Percentiles rank a stretch among this genome's conserved stretches.
phyloP scores from a whole-genome alignment of 2,888 invertebrate genomes.

The Cataglyphis altisquamis region DNA sequence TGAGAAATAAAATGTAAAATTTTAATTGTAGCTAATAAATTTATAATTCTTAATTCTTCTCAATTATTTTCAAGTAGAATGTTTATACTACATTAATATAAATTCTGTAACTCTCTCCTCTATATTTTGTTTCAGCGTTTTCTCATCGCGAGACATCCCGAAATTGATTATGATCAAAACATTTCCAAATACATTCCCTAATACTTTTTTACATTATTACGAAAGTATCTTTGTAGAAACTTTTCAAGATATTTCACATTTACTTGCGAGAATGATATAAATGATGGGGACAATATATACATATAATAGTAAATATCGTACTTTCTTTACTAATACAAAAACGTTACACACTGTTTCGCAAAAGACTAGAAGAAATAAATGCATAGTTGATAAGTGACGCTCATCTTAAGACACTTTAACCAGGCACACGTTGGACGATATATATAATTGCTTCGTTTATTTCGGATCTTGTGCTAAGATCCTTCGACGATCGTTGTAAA shows the following conservation, averaged over 20 bases:
- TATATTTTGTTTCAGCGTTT: conserved; percentile 51
- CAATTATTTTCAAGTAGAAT: neutral
- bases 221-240: conserved; percentile 30
- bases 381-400: conserved; percentile 76
- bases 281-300: conserved; percentile 58
- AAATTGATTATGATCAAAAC: conserved; percentile 23
- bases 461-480: neutral
- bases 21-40: conserved; percentile 20
- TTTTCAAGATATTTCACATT: conserved; percentile 17
- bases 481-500: neutral
- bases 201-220: conserved; percentile 1
- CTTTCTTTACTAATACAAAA: conserved; percentile 85
- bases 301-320: conserved; percentile 83
- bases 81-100: neutral
- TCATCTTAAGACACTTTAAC: conserved; percentile 65
- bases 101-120: conserved; percentile 27
- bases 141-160: neutral
- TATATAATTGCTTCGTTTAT: conserved; percentile 29
- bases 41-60: conserved; percentile 11
- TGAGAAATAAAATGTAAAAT: conserved; percentile 16
- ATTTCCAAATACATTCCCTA: conserved; percentile 13
- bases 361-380: conserved; percentile 79
- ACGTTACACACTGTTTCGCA: conserved; percentile 80
- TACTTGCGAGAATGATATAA: neutral
- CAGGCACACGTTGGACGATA: conserved; percentile 63